Evolutionary conservation across 2,113 vertebrate species (phyloP), one percentile per base, ranked within the genome.

Genomic region (Trochalopteron elliotii): DNA sequence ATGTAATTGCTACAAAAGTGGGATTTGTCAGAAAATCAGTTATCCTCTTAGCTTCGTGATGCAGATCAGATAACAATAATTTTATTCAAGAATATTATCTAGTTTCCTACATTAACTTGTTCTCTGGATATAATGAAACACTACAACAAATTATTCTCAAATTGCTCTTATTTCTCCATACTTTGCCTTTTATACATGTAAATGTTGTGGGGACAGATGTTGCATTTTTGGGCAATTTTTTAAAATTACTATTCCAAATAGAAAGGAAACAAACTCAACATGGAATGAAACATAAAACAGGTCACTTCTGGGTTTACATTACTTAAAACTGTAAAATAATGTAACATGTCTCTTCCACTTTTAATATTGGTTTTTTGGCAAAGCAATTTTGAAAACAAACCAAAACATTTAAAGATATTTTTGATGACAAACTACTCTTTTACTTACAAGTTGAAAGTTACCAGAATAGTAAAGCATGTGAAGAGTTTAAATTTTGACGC

Each of bases 1-100:
- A 86, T 37, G 55, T 80, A 95, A 83, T 69, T 72, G 55, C 55
- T 80, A 57, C 35, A 69, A 77, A 95, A 77, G 71, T 69, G 50
- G 37, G 53, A 69, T 90, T 94, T 89, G 65, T 81, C 63, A 63
- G 68, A 75, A 85, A 94, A 95, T 78, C 80, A 44, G 35, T 85
- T 96, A 91, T 92, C 57, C 50, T 85, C 69, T 93, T 91, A 80
- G 56, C 67, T 33, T 72, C 56, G 65, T 0, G 0, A 47, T 88
- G 70, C 52, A 74, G 64, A 96, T 91, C 81, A 92, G 57, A 56
- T 83, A 89, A 70, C 35, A 52, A 15, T 55, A 75, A 63, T 86
- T 77, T 56, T 39, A 65, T 80, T 87, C 52, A 30, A 61, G 25
- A 82, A 82, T 70, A 78, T 56, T 22, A 64, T 45, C 64, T 64